phyloP scores from a whole-genome alignment of 2,113 vertebrate species.

The Rhynchopsitta pachyrhyncha region DNA sequence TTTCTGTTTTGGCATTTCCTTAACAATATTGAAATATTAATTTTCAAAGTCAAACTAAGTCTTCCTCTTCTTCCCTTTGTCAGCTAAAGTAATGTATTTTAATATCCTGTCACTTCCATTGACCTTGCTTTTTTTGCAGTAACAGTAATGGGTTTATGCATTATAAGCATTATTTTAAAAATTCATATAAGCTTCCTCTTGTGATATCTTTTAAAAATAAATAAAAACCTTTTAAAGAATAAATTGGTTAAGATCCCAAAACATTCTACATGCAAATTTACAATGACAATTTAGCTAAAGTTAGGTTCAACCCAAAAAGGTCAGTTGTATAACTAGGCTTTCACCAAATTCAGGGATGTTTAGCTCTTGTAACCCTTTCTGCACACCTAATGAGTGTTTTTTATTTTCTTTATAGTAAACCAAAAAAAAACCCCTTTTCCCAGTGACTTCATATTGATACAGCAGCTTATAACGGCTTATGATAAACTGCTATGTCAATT shows the following conservation, averaged over 20 bases:
- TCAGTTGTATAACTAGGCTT: constrained; percentile 14
- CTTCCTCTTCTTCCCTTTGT: not conserved
- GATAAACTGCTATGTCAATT: not conserved
- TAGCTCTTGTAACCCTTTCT: not conserved
- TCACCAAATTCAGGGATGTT: not conserved
- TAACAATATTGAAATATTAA: constrained; percentile 4
- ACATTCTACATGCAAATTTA: not conserved
- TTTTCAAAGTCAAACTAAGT: not conserved
- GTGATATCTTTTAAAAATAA: constrained; percentile 18
- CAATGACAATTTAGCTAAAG: not conserved
- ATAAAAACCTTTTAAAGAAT: constrained; percentile 6
- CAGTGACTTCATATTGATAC: not conserved
- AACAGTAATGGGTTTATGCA: not conserved
- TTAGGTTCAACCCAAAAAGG: not conserved
- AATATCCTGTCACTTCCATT: not conserved
- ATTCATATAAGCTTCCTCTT: not conserved
- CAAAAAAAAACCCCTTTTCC: not conserved
- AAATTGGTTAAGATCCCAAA: not conserved
- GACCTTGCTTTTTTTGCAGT: not conserved
- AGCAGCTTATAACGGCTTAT: not conserved
- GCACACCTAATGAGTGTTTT: not conserved
- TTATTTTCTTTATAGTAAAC: not conserved
- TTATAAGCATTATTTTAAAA: not conserved
- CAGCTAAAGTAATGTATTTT: constrained; percentile 1
- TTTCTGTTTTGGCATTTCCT: not conserved